Percentiles rank a stretch among this genome's conserved stretches.
Evolutionary conservation across 1,140 invertebrate species (phyloP).

Genomic region (Archivesica marissinica): DNA sequence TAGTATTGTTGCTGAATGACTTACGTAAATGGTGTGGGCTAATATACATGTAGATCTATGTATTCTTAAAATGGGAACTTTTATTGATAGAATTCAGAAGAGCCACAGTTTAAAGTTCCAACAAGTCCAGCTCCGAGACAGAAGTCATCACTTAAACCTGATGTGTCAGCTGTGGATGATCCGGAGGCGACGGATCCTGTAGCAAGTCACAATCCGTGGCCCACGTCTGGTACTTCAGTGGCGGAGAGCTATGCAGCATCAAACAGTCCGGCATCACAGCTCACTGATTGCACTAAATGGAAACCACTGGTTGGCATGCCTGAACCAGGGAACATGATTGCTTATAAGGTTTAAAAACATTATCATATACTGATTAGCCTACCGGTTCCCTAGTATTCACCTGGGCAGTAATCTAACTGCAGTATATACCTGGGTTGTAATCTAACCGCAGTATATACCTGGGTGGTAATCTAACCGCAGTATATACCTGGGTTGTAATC

Average conservation of each 20-base stretch:
- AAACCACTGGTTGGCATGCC: conserved; percentile 15
- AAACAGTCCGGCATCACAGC: neutral
- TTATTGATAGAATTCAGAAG: neutral
- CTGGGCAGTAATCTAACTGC: too few species aligned
- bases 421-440: too few species aligned
- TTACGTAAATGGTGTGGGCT: too few species aligned
- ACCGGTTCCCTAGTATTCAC: too few species aligned
- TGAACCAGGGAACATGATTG: conserved; percentile 29
- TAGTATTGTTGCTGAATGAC: too few species aligned
- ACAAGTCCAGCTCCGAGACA: conserved; percentile 2
- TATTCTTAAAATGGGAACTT: neutral
- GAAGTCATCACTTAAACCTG: neutral
- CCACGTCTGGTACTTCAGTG: neutral
- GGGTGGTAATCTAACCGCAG: too few species aligned
- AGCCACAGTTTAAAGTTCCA: conserved; percentile 12
- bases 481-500: too few species aligned
- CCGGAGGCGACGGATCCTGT: neutral
- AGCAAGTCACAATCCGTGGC: neutral
- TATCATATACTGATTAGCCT: neutral
- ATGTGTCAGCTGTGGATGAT: neutral
- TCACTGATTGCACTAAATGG: neutral
- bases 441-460: too few species aligned
- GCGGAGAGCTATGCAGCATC: neutral
- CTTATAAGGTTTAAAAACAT: conserved; percentile 32
- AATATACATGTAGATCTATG: neutral